Evolutionary conservation across 2,888 invertebrate species (phyloP).

Genomic region (Hydropsyche betteni): DNA sequence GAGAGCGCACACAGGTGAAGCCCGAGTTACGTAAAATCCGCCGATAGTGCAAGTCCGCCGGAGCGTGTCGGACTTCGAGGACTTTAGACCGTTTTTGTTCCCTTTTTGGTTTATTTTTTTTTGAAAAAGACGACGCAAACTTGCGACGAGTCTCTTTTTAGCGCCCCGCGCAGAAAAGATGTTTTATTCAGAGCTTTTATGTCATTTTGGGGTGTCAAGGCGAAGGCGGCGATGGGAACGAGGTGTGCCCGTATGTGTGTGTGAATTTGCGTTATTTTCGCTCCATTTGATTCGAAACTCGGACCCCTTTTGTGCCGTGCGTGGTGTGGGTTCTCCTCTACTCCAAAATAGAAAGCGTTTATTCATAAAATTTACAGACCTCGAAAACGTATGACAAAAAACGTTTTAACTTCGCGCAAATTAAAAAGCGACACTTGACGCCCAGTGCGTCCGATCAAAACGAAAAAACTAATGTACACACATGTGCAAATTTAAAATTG

Average conservation of each 20-base stretch:
- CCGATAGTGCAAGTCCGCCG: constrained; percentile 13
- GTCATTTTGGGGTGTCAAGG: constrained; percentile 6
- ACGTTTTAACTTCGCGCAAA: too few species aligned
- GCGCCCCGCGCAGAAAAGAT: constrained; percentile 19
- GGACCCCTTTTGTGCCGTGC: neutral
- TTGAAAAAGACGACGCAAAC: neutral
- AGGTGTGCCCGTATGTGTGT: too few species aligned
- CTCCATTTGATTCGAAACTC: constrained; percentile 25
- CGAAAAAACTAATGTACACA: too few species aligned
- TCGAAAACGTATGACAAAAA: too few species aligned
- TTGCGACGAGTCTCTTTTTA: constrained; percentile 10
- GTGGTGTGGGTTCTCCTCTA: too few species aligned
- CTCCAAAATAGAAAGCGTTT: too few species aligned
- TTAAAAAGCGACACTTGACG: too few species aligned
- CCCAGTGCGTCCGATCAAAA: too few species aligned
- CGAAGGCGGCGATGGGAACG: too few species aligned
- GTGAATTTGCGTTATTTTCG: constrained; percentile 32
- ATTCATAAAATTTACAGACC: too few species aligned
- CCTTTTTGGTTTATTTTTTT: constrained; percentile 8
- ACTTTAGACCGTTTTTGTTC: neutral
- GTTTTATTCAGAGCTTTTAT: constrained; percentile 29
- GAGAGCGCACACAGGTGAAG: neutral
- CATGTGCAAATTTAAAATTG: too few species aligned
- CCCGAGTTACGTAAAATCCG: neutral
- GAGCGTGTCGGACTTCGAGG: constrained; percentile 12